Evolutionary conservation across 2,113 vertebrate genomes (phyloP).

Genomic region (Prolemur simus): DNA sequence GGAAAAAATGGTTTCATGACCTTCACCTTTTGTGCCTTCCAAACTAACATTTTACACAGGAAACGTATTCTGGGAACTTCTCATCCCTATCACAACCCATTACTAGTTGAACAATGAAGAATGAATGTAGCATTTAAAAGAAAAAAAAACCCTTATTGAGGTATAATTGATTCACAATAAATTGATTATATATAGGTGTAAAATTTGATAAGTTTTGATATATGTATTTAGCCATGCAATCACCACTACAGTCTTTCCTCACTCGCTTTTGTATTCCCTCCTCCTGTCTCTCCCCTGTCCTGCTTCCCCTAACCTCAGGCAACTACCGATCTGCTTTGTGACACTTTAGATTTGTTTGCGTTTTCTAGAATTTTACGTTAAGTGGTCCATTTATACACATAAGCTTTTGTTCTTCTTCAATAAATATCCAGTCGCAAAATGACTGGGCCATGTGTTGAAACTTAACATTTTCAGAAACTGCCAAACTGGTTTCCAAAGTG

Average conservation of each 20-base stretch:
- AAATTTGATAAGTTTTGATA: background rate
- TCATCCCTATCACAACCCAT: background rate
- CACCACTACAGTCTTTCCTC: background rate
- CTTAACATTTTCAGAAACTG: background rate
- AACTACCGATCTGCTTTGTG: background rate
- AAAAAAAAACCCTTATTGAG: background rate
- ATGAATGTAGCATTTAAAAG: background rate
- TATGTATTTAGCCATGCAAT: background rate
- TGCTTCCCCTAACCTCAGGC: background rate
- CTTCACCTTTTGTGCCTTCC: background rate
- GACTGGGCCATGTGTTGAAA: background rate
- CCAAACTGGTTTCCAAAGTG: background rate
- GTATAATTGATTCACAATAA: background rate
- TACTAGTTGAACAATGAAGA: slow-evolving; percentile 12
- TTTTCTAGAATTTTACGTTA: background rate
- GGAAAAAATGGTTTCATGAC: background rate
- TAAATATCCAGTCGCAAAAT: background rate
- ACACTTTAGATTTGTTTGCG: background rate
- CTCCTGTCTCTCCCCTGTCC: background rate
- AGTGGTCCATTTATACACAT: background rate
- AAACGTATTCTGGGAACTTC: background rate
- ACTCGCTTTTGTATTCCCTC: background rate
- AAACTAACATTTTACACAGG: slow-evolving; percentile 27
- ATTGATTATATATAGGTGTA: background rate
- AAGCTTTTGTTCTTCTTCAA: background rate